A percentile compares a stretch with the other conserved stretches of the same genome.
Evolutionary conservation across 2,797 vertebrate genomes (phyloP).

Genomic region (Pitangus sulphuratus): DNA sequence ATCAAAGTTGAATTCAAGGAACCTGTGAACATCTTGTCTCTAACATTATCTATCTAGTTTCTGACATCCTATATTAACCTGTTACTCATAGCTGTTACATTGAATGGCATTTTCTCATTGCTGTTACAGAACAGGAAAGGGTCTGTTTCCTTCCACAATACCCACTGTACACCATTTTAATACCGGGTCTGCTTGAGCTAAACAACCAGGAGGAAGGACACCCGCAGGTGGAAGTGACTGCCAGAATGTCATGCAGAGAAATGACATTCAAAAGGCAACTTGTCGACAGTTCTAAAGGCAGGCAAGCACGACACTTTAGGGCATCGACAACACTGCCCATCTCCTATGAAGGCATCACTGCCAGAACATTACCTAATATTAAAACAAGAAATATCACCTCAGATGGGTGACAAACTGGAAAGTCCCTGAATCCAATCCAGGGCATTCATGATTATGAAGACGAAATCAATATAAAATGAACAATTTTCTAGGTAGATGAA

Average conservation of each 20-base stretch:
- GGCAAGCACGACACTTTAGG: background rate
- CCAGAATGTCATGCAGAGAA: conserved; percentile 52
- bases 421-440: background rate
- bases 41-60: background rate
- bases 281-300: conserved; percentile 31
- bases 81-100: background rate
- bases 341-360: background rate
- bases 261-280: conserved; percentile 53
- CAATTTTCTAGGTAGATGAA: background rate
- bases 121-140: background rate
- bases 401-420: background rate
- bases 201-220: conserved; percentile 48
- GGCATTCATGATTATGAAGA: background rate
- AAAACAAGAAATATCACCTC: background rate
- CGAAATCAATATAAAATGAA: background rate
- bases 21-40: background rate
- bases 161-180: background rate
- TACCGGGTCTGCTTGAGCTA: background rate
- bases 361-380: conserved; percentile 39
- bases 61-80: background rate
- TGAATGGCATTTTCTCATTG: background rate
- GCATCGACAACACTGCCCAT: background rate
- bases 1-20: background rate
- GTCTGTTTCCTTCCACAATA: background rate
- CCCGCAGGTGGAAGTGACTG: conserved; percentile 26